These are phyloP conservation scores for Cryptocephalus moraei DNA, from an alignment of 2,888 invertebrate genomes.

Conservation along the genomic window DNA sequence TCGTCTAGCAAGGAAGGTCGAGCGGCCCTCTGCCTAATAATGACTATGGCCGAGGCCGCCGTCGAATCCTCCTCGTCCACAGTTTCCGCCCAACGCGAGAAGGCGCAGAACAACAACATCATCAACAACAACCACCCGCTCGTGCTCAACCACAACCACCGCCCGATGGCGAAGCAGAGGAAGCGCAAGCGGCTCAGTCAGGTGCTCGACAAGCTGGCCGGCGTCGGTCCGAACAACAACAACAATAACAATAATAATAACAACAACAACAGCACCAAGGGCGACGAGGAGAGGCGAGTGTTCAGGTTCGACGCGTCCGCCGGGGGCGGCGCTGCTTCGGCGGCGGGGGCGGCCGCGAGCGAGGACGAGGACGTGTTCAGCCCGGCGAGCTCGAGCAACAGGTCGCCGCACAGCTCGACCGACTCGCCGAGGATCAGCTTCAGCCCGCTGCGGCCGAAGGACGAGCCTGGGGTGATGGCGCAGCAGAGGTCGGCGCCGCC, in stretches of 20 bases:
- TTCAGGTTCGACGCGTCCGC: constrained; percentile 43
- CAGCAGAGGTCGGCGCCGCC: constrained; percentile 21
- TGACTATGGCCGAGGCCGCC: constrained; percentile 64
- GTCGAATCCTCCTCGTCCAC: constrained; percentile 43
- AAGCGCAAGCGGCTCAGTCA: constrained; percentile 73
- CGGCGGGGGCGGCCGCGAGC: constrained; percentile 34
- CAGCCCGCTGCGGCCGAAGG: constrained; percentile 45
- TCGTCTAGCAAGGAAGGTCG: constrained; percentile 12
- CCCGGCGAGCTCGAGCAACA: constrained; percentile 45
- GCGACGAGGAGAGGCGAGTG: constrained; percentile 26
- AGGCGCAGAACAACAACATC: constrained; percentile 19
- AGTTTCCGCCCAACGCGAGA: constrained; percentile 33
- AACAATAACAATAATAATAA: constrained; percentile 37
- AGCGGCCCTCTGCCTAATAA: constrained; percentile 46
- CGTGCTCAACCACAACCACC: constrained; percentile 51
- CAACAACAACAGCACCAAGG: constrained; percentile 27
- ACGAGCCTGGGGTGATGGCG: constrained; percentile 37
- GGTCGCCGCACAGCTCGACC: constrained; percentile 45
- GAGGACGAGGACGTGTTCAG: constrained; percentile 51
- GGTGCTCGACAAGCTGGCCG: constrained; percentile 65
- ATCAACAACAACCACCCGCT: constrained; percentile 48
- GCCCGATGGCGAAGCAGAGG: constrained; percentile 44
- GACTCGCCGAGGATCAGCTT: constrained; percentile 45
- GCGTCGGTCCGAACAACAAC: constrained; percentile 34
- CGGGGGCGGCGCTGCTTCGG: constrained; percentile 23